Evolutionary conservation across 2,797 vertebrate species (phyloP).

Genomic region (Arvicola amphibius): DNA sequence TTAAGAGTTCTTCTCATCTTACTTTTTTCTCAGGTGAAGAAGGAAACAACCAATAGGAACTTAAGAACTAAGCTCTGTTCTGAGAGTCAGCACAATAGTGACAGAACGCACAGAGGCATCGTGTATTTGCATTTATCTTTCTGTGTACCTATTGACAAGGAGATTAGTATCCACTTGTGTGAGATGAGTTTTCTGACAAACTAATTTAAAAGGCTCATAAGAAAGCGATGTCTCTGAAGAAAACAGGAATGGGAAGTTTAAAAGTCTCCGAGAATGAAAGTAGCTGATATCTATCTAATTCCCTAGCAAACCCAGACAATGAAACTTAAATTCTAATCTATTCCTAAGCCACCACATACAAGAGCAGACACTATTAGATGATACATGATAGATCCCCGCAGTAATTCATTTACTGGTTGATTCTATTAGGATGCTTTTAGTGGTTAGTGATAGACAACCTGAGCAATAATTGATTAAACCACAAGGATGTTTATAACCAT

Average conservation of each 20-base stretch:
- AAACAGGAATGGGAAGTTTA: not conserved
- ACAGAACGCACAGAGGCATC: not conserved
- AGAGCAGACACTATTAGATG: not conserved
- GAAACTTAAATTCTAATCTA: not conserved
- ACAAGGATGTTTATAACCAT: not conserved
- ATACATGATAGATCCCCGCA: not conserved
- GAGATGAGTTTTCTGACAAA: conserved; percentile 36
- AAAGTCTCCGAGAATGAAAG: not conserved
- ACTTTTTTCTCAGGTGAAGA: conserved; percentile 37
- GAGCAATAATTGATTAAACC: not conserved
- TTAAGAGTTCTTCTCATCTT: conserved; percentile 30
- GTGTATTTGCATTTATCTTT: conserved; percentile 41
- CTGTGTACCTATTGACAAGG: not conserved
- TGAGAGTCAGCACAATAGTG: conserved; percentile 23
- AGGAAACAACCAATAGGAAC: not conserved
- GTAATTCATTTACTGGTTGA: not conserved
- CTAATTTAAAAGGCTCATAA: not conserved
- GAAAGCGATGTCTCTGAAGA: not conserved
- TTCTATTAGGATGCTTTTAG: not conserved
- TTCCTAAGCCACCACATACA: not conserved
- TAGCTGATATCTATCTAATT: not conserved
- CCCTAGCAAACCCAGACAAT: not conserved
- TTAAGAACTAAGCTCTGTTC: conserved; percentile 20
- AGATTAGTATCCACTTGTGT: conserved; percentile 21
- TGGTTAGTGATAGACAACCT: not conserved